Percentiles rank a stretch among this genome's conserved stretches.
phyloP scores from a whole-genome alignment of 2,113 vertebrate genomes.

The Pygathrix nemaeus region DNA sequence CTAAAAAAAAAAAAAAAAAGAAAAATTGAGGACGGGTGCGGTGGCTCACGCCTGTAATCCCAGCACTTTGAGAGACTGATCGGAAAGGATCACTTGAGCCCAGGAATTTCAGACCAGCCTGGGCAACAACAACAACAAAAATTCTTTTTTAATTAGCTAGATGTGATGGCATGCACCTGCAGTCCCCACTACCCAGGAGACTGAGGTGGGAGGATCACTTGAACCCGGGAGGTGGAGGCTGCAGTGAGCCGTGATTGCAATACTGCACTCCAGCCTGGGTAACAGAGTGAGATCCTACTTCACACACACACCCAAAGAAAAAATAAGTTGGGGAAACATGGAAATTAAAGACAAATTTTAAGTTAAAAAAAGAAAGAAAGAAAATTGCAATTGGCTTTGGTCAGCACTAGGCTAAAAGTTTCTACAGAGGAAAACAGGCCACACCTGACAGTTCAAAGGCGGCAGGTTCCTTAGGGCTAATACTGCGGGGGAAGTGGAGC shows the following conservation, averaged over 20 bases:
- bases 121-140: not conserved
- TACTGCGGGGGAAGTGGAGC: too few species aligned
- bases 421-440: not conserved
- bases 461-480: accelerated
- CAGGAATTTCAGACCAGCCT: not conserved
- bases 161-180: not conserved
- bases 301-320: not conserved
- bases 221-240: not conserved
- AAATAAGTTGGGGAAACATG: too few species aligned
- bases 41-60: not conserved
- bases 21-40: not conserved
- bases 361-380: too few species aligned
- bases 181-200: not conserved
- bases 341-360: too few species aligned
- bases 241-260: not conserved
- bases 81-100: not conserved
- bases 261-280: not conserved
- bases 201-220: not conserved
- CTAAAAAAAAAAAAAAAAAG: too few species aligned
- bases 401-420: not conserved
- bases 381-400: not conserved
- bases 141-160: not conserved
- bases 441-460: too few species aligned
- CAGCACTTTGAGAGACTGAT: not conserved
- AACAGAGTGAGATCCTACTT: not conserved